Percentiles rank a stretch among this genome's conserved stretches.
Evolutionary conservation across 2,888 invertebrate species (phyloP).

Genomic region (Cephus pygmeus): DNA sequence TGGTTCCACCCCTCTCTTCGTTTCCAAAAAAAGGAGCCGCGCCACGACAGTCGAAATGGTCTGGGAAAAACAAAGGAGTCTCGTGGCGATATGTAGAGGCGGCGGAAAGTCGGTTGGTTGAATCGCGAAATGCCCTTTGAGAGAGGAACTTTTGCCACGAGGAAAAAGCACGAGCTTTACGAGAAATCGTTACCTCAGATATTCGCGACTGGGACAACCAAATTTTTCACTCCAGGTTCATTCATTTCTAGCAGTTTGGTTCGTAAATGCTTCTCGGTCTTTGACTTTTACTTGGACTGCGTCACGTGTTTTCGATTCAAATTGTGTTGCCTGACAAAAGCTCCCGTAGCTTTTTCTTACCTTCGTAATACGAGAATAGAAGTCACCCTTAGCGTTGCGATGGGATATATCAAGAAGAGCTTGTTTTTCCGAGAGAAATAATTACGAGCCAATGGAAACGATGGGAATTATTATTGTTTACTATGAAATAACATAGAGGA

Average conservation of each 20-base stretch:
- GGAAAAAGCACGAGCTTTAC: not conserved
- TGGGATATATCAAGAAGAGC: not conserved
- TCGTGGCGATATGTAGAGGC: not conserved
- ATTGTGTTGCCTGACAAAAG: not conserved
- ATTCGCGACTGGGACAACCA: not conserved
- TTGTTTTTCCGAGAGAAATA: not conserved
- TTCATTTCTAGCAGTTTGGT: not conserved
- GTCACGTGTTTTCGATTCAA: not conserved
- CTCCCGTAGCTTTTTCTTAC: not conserved
- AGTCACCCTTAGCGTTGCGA: not conserved
- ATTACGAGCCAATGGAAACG: not conserved
- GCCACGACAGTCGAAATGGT: not conserved
- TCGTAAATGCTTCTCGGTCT: not conserved
- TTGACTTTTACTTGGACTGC: not conserved
- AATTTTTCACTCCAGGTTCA: not conserved
- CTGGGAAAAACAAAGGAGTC: not conserved
- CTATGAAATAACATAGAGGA: not conserved
- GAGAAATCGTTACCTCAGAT: not conserved
- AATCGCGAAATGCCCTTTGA: not conserved
- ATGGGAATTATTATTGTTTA: not conserved
- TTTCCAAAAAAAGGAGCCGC: not conserved
- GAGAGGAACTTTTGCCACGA: not conserved
- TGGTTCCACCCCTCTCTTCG: not conserved
- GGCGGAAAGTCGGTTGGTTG: conserved; percentile 12
- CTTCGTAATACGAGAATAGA: not conserved